A percentile compares a stretch with the other conserved stretches of the same genome.
These are phyloP conservation scores for Druon quercuslanigerum DNA, from an alignment of 1,140 invertebrate species.

Conservation along the genomic window DNA sequence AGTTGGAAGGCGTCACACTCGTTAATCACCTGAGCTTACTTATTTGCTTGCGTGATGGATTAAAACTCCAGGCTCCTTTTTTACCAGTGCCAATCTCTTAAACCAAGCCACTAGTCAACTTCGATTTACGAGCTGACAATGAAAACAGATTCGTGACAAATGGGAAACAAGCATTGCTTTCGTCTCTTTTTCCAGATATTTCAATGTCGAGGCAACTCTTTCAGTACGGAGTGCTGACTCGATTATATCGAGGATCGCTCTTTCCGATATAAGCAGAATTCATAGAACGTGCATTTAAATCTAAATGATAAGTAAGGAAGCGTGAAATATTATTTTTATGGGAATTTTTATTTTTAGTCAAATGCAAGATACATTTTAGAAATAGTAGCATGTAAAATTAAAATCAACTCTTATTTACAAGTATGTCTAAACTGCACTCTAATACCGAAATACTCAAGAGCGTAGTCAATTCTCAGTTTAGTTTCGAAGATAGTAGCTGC, in stretches of 20 bases:
- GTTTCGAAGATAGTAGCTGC: no score
- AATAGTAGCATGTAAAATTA: no score
- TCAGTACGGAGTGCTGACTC: not conserved
- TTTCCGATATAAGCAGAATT: not conserved
- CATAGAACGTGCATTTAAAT: not conserved
- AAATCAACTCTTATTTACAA: no score
- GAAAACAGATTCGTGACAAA: conserved; percentile 12
- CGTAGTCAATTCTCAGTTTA: no score
- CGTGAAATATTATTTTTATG: not conserved
- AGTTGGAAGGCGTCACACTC: conserved; percentile 53
- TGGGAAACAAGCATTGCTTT: not conserved
- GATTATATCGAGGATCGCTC: not conserved
- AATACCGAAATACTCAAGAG: no score
- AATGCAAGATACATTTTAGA: no score
- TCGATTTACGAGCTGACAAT: conserved; percentile 5
- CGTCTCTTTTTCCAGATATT: not conserved
- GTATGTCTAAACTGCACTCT: no score
- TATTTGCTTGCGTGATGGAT: conserved; percentile 63
- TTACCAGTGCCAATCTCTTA: conserved; percentile 41
- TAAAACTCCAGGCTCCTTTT: conserved; percentile 54
- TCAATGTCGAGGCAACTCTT: conserved; percentile 6
- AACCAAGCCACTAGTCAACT: not conserved
- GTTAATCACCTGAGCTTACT: conserved; percentile 58
- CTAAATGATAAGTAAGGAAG: not conserved
- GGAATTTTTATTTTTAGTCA: no score